Evolutionary conservation across 2,113 vertebrate species (phyloP), one percentile per base, ranked within the genome.

Genomic region (Austrofundulus limnaeus): DNA sequence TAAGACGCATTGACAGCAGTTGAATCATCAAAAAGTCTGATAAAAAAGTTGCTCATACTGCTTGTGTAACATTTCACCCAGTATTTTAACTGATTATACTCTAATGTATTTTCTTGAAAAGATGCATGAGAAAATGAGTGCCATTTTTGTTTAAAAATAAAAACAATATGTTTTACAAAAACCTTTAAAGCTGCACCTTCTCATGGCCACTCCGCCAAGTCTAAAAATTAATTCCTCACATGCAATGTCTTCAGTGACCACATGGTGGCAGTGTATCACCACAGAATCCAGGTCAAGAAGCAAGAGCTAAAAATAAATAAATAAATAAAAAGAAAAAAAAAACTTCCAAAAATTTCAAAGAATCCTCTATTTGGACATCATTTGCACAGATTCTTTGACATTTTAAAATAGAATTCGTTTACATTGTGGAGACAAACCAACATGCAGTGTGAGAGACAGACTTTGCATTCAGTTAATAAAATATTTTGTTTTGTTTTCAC

Each of bases 241-340:
- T 77, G 70, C 63, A 88, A 74, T 11, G 41, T 70, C 53, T 41
- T 2, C 14, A 11, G 3, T 23, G 16, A 48, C 86, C 91, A 89
- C 89, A 9, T n/a, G 90, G 68, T 61, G 90, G 80, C 87, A 82
- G 68, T 77, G 62, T 70, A 72, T 31, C 51, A 25, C 39, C 59
- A 69, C 16, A 59, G 50, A 48, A 17, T 19, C 16, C n/a, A 49
- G 53, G 11, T 49, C 11, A 48, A n/a, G 48, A 47, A 0, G 55
- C 0, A 52, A 76, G 38, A 69, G 65, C 49, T n/a, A n/a, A n/a
- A n/a, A n/a, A n/a, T n/a, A n/a, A n/a, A n/a, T n/a, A n/a, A n/a
- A n/a, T n/a, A n/a, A n/a, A n/a, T n/a, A n/a, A n/a, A n/a, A n/a
- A n/a, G n/a, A n/a, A n/a, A n/a, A n/a, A n/a, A n/a, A n/a, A n/a